Evolutionary conservation across 2,113 vertebrate genomes (phyloP).

Genomic region (Hiodon tergisus): DNA sequence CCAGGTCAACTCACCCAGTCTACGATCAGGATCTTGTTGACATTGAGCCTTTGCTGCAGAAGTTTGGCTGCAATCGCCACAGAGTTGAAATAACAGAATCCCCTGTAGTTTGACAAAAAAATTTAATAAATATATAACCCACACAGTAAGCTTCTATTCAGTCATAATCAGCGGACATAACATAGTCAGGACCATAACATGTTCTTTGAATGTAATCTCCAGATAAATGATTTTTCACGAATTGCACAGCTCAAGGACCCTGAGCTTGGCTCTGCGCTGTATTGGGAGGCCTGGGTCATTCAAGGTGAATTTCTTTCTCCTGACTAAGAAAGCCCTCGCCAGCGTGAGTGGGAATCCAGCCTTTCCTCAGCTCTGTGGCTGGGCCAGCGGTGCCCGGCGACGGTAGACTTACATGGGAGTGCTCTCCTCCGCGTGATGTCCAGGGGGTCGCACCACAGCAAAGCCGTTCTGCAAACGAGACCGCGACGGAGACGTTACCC

Average conservation of each 20-base stretch:
- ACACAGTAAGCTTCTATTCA: constrained; percentile 4
- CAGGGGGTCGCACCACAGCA: constrained; percentile 90
- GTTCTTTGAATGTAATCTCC: neutral
- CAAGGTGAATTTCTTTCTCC: no score
- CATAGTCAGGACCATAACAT: neutral
- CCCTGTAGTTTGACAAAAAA: constrained; percentile 63
- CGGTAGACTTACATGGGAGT: constrained; percentile 84
- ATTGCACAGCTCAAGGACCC: constrained; percentile 30
- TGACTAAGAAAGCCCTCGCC: no score
- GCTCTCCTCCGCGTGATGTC: constrained; percentile 94
- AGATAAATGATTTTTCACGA: constrained; percentile 31
- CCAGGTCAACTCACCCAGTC: constrained; percentile 82
- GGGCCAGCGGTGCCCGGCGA: no score
- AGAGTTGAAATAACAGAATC: constrained; percentile 99
- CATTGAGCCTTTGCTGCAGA: constrained; percentile 85
- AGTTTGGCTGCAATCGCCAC: constrained; percentile 93
- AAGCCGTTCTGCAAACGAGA: constrained; percentile 79
- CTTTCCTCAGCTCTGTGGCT: no score
- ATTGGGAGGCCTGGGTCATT: no score
- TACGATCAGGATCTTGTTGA: constrained; percentile 95
- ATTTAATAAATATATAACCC: neutral
- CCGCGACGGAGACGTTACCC: constrained; percentile 14
- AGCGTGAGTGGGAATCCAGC: no score
- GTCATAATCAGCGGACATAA: neutral
- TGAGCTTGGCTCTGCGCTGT: neutral